Conservation (phyloP, 2,888 invertebrate genomes). For the Priocnemis perturbator region DNA sequence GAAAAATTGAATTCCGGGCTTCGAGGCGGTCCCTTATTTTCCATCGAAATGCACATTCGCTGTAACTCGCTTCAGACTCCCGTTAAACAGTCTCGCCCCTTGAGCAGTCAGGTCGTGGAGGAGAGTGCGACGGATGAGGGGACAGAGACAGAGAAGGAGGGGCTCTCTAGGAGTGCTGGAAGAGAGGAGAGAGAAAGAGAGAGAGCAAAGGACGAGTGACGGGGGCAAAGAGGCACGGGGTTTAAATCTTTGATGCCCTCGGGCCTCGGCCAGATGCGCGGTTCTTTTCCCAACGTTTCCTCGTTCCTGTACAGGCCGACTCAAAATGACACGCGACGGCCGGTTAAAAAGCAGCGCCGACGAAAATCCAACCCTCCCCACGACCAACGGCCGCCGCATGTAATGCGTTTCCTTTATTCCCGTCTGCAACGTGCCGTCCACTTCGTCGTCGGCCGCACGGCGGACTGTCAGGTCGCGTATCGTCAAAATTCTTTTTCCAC, state of each 20-base stretch:
- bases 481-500: too few species aligned
- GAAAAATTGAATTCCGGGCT: too few species aligned
- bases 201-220: slow-evolving; percentile 31
- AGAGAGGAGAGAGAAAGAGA: background rate
- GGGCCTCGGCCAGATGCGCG: slow-evolving; percentile 39
- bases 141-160: slow-evolving; percentile 21
- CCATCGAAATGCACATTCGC: slow-evolving; percentile 53
- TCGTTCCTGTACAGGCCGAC: slow-evolving; percentile 15
- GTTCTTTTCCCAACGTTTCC: slow-evolving; percentile 35
- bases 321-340: slow-evolving; percentile 5
- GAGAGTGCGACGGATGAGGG: slow-evolving; percentile 24
- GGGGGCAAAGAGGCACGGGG: slow-evolving; percentile 41
- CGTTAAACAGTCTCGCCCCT: slow-evolving; percentile 43
- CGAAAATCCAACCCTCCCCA: background rate
- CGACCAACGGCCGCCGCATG: background rate
- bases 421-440: background rate
- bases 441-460: background rate
- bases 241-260: slow-evolving; percentile 61
- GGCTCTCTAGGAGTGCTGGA: slow-evolving; percentile 26
- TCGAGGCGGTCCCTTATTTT: slow-evolving; percentile 18
- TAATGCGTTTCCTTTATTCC: background rate
- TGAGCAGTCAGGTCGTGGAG: too few species aligned
- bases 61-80: slow-evolving; percentile 50
- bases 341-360: background rate
- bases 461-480: too few species aligned